Conservation (phyloP, 2,797 vertebrate species). For the Lycodopsis pacificus region DNA sequence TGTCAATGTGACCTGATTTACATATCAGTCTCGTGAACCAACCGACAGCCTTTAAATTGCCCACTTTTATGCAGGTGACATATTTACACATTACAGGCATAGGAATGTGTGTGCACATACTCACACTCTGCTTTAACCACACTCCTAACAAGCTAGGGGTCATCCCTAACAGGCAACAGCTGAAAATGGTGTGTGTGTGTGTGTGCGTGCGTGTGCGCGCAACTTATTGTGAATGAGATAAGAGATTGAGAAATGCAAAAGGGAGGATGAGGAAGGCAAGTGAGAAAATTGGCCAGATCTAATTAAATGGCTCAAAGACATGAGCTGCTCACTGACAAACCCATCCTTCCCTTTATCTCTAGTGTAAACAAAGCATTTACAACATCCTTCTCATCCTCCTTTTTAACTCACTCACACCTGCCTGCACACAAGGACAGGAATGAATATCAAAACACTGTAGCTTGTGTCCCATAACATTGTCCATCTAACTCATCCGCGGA, state of each 20-base stretch:
- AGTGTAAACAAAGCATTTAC: conserved; percentile 51
- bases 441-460: conserved; percentile 4
- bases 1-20: conserved; percentile 76
- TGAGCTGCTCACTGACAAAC: conserved; percentile 50
- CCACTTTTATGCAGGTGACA: conserved; percentile 43
- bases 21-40: conserved; percentile 68
- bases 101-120: conserved; percentile 3
- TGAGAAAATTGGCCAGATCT: conserved; percentile 59
- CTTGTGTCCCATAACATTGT: background rate
- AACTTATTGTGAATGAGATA: conserved; percentile 45
- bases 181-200: conserved; percentile 7
- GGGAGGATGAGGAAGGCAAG: conserved; percentile 22
- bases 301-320: conserved; percentile 73
- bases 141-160: conserved; percentile 43
- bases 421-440: background rate
- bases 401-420: conserved; percentile 21
- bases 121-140: background rate
- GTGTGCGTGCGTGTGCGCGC: background rate
- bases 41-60: conserved; percentile 52
- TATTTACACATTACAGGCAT: conserved; percentile 53
- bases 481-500: background rate
- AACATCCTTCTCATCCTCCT: background rate
- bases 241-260: conserved; percentile 46
- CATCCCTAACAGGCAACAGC: conserved; percentile 32
- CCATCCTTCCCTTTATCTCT: conserved; percentile 19